Evolutionary conservation across 2,797 vertebrate species (phyloP).

Genomic region (Paratrypauchen microcephalus): DNA sequence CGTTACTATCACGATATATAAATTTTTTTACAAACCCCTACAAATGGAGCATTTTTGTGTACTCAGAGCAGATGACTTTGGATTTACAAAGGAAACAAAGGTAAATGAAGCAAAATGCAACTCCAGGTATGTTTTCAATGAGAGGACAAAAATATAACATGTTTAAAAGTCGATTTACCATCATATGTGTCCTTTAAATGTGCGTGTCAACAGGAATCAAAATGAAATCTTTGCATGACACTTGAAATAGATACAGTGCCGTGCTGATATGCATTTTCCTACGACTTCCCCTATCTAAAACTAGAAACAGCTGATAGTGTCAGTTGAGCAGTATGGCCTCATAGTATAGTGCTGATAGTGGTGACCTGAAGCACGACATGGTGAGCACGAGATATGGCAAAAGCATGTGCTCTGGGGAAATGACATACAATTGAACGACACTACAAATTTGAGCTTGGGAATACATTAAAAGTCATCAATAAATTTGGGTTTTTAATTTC

Average conservation of each 20-base stretch:
- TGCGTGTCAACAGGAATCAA: background rate
- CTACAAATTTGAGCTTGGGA: background rate
- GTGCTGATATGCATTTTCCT: background rate
- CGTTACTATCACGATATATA: no score
- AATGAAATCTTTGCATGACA: constrained; percentile 7
- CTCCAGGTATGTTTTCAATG: no score
- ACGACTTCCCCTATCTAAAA: background rate
- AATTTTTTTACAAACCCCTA: no score
- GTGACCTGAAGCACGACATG: background rate
- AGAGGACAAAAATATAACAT: background rate
- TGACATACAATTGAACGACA: background rate
- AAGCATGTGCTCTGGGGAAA: background rate
- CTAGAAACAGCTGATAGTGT: constrained; percentile 4
- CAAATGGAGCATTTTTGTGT: no score
- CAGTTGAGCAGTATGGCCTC: background rate
- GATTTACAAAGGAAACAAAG: no score
- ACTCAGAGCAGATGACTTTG: no score
- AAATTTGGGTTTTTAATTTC: background rate
- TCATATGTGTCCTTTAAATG: no score
- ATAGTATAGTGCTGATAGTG: background rate
- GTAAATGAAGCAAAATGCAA: no score
- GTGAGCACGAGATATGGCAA: background rate
- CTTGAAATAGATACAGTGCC: background rate
- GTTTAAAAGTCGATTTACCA: background rate
- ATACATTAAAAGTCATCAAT: no score